Evolutionary conservation across 2,113 vertebrate species (phyloP), one percentile per base, ranked within the genome.

Genomic region (Climacteris rufus): DNA sequence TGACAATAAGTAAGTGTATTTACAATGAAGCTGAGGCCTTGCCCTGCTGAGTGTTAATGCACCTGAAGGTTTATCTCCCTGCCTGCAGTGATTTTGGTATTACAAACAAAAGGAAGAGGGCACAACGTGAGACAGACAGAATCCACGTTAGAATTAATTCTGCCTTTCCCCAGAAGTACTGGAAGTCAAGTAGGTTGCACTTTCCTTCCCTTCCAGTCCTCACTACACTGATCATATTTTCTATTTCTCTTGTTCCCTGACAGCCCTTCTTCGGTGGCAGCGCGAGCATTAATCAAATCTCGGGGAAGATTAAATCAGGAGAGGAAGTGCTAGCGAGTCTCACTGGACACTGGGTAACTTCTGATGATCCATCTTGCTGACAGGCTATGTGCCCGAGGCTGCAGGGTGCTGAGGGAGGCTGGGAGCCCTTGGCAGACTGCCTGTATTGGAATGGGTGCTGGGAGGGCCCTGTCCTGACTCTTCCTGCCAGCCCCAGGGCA

Each of bases 231-330:
- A 96, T 65, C 3, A 3, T 33, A 15, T 71, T 60, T 90, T 57
- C 71, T 91, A 13, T 82, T 89, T 79, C 78, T 80, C 0, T 91
- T 92, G 31, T 94, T 59, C 88, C 87, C 68, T 86, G 54, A 45
- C 96, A 99, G 99, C 99, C 99, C 45, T 99, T 99, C 97, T 99
- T 99, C 3, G 98, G 99, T 79, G 98, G 98, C 84, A 97, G 98
- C 37, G 22, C 97, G 7, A 98, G 97, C 83, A 98, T 99, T 94
- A 99, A 99, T 97, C 99, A 99, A 95, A 98, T 99, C 96, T 98
- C 97, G 4, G 99, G 99, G 84, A 99, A 98, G 98, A 99, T 99
- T 88, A 97, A 70, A 10, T 95, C 97, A 0, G 99, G 98, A 88
- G 98, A 98, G 50, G 99, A 99, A 54, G 97, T 99, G 28, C 86